phyloP scores from a whole-genome alignment of 1,140 invertebrate genomes.

The Leguminivora glycinivorella region DNA sequence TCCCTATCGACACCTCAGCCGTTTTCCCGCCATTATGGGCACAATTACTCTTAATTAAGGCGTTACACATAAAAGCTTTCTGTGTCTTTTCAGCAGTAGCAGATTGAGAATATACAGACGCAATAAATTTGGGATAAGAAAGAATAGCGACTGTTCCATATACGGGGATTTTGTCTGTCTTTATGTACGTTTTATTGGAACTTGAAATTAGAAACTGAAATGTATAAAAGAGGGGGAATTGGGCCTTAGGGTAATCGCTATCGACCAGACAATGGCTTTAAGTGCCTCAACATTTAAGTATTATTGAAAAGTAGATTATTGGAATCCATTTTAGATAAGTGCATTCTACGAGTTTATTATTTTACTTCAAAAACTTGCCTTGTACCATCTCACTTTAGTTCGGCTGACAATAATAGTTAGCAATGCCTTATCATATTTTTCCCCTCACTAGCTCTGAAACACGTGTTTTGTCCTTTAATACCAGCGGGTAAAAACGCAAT shows the following conservation, averaged over 20 bases:
- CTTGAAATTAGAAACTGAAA: not conserved
- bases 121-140: constrained; percentile 8
- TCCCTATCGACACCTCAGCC: not conserved
- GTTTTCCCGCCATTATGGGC: not conserved
- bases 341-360: too few relatives aligned
- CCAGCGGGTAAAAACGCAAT: too few relatives aligned
- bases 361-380: too few relatives aligned
- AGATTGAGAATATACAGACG: constrained; percentile 14
- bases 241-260: not conserved
- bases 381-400: too few relatives aligned
- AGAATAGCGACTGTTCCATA: not conserved
- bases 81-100: constrained; percentile 4
- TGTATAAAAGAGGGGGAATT: not conserved
- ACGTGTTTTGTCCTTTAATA: too few relatives aligned
- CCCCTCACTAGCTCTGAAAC: too few relatives aligned
- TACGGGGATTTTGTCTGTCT: constrained; percentile 6
- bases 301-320: too few relatives aligned
- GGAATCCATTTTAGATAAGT: too few relatives aligned
- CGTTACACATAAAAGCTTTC: constrained; percentile 17
- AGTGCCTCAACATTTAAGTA: not conserved
- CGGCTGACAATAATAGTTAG: too few relatives aligned
- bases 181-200: constrained; percentile 5
- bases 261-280: not conserved
- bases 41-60: constrained; percentile 15
- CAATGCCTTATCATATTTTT: too few relatives aligned